Evolutionary conservation across 30 jellyfish, hydroid and myxozoan species (phyloP), one percentile per base, ranked within the genome.

Genomic region (Aurelia aurita): DNA sequence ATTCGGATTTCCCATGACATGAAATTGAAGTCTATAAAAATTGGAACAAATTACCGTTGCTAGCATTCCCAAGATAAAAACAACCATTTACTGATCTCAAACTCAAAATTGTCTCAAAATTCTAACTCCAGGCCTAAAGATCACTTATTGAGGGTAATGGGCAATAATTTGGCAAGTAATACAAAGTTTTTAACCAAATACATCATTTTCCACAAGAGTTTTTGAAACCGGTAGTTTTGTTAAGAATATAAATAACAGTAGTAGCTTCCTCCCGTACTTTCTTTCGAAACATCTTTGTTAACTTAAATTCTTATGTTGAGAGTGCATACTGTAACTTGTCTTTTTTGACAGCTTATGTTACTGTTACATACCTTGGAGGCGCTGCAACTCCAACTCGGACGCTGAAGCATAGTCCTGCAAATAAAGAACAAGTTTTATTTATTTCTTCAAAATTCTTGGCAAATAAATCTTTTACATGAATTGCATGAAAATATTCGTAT

Each of bases 361-460:
- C 4, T 5, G 8, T 31, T 23, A 43, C 65, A 15, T 78, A 91
- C 99, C 99, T 96, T 87, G 99, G 98, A 12, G 99, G 99, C 5
- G 97, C 76, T 60, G 84, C 70, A 0, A 96, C 94, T 54, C 98
- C 98, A 34, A 77, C 74, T 16, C 29, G 87, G 1, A 96, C 99
- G 86, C 99, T 96, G 80, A 96, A 96, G 68, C 98, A 90, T 13
- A 96, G 80, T 16, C 99, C 99, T 96, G 72, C 34, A 51, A 32
- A 32, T 23, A 34, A 35, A 13, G 28, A 76, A 2, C 15, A 0
- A 22, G 8, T 39, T 69, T 15, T 29, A 0, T 32, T 29, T 7
- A 67, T 6, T n/a, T 27, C 35, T n/a, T 14, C 46, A 71, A 39
- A 39, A 7, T 6, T 39, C 1, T 39, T 39, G 16, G 51, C 51